Evolutionary conservation across 2,797 vertebrate genomes (phyloP), one percentile per base, ranked within the genome.

Genomic region (Trachurus trachurus): DNA sequence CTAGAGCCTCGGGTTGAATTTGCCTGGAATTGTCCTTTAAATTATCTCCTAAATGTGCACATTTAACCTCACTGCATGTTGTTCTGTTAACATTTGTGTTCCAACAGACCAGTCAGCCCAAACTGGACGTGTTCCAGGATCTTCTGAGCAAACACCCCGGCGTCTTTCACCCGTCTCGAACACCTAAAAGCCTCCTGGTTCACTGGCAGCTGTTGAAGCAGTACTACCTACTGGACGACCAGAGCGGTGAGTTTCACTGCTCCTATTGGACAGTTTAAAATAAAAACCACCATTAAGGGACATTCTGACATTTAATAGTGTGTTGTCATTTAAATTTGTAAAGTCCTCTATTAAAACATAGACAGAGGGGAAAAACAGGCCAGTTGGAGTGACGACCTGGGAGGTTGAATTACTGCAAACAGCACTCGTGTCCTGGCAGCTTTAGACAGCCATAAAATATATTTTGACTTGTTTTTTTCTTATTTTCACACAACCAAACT

Each of bases 131-230:
- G 21, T 99, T 99, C 93, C 98, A 98, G 94, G 97, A 98, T 53
- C 92, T 99, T 83, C 91, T 99, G 49, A 96, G 93, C 83, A 97
- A 98, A 80, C 96, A 99, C 78, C 97, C 97, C 0, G 92, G 96
- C 22, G 94, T 97, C 72, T 98, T 99, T 91, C 98, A 98, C 88
- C 95, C 96, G 0, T 96, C 96, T 0, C 97, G 98, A 10, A 97
- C 97, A 0, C 95, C 97, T 45, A 98, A 98, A 92, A 97, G 96
- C 74, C 92, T 99, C 71, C 95, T 98, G 93, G 95, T 98, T 7
- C 98, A 99, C 89, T 99, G 98, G 98, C 98, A 99, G 91, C 96
- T 99, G 65, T 95, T 99, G 83, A 98, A 98, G 83, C 98, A 99
- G 89, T 98, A 99, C 87, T 98, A 98, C 92, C 93, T 99, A 61